Evolutionary conservation across 2,888 invertebrate genomes (phyloP), one percentile per base, ranked within the genome.

Genomic region (Erebia aethiops): DNA sequence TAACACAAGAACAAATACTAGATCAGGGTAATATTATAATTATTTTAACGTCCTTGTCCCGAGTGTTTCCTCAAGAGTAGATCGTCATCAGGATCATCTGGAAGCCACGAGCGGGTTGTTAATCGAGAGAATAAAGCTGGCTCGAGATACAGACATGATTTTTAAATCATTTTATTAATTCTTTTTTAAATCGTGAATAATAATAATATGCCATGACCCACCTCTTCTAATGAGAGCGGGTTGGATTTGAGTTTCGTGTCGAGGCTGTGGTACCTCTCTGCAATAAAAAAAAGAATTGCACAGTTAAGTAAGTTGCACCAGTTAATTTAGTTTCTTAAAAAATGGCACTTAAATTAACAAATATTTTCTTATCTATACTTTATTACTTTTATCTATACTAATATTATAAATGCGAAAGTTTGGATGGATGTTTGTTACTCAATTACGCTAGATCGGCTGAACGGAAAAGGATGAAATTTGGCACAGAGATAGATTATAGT

Each of bases 171-270:
- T 7, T 51, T 8, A 51, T 51, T 14, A 4, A 49, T 10, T 14
- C 13, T 13, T 52, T n/a, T 9, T 52, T 2, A 7, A 5, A 52
- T 7, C 2, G 52, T 9, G 9, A 52, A 52, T 16, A 16, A n/a
- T 8, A 56, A 13, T 21, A 18, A 14, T 7, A 5, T 13, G 56
- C 26, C 13, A 56, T 14, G 41, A 82, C 89, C 84, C 84, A 96
- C 96, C 94, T 96, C 96, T 92, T 96, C 96, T 76, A 96, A 84
- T 11, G 96, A 95, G 72, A 96, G 88, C 56, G 96, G 96, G 86
- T 95, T 96, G 74, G 95, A 94, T 86, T 96, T 96, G 90, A 95
- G 94, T 90, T 96, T 96, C 54, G 95, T 94, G 82, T 96, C 96
- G 76, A 96, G 91, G 80, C 94, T 95, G 80, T 95, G 95, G 86